phyloP scores from a whole-genome alignment of 2,888 invertebrate genomes.

The Drosophila prolongata region DNA sequence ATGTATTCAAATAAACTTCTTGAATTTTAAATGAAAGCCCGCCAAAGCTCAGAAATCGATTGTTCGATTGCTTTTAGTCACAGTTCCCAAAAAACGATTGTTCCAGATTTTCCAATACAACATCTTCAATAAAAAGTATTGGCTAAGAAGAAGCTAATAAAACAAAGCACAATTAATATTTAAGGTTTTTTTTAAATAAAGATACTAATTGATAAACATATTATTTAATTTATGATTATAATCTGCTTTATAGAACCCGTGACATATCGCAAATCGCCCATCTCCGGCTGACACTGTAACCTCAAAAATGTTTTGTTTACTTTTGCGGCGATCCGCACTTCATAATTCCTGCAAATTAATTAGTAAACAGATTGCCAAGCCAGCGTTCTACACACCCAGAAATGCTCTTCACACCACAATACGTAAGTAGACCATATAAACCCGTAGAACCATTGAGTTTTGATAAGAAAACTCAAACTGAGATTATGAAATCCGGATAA shows the following conservation, averaged over 20 bases:
- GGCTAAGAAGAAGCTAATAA: neutral
- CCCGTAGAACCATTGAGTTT: neutral
- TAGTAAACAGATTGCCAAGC: constrained; percentile 45
- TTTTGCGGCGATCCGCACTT: constrained; percentile 73
- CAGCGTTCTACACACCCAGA: constrained; percentile 37
- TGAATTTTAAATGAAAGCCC: constrained; percentile 22
- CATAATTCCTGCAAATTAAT: constrained; percentile 66
- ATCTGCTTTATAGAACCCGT: neutral
- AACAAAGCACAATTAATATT: neutral
- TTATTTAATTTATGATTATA: neutral
- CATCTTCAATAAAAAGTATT: neutral
- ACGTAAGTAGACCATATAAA: constrained; percentile 57
- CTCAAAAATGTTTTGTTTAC: constrained; percentile 83
- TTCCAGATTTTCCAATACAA: neutral
- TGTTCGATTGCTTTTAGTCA: constrained; percentile 2
- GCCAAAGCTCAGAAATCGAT: constrained; percentile 17
- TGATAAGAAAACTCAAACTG: neutral
- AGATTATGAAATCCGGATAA: constrained; percentile 61
- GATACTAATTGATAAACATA: neutral
- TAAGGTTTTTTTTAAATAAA: neutral
- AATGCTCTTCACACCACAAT: constrained; percentile 68
- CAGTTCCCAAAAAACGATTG: neutral
- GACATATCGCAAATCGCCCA: neutral
- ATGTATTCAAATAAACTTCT: neutral
- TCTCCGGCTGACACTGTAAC: constrained; percentile 30